Percentiles rank a stretch among this genome's conserved stretches.
phyloP scores from a whole-genome alignment of 2,113 vertebrate genomes.

The Cisticola juncidis region DNA sequence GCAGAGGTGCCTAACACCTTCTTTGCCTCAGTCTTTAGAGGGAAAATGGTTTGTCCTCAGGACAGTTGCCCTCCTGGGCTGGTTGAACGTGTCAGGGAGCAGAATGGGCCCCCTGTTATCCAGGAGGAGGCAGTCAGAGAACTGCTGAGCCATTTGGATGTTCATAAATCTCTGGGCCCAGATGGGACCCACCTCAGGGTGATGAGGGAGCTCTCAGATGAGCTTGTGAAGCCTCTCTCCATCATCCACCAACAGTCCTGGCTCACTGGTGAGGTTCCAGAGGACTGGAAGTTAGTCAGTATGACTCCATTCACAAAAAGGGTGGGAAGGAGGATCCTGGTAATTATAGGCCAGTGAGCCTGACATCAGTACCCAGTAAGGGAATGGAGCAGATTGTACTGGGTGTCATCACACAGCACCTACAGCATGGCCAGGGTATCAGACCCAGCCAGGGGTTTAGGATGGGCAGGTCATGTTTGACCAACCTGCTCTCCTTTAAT shows the following conservation, averaged over 20 bases:
- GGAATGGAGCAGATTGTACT: rapidly evolving
- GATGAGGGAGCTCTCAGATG: too few species aligned
- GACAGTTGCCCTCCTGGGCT: not conserved
- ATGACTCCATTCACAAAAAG: not conserved
- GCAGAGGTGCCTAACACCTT: rapidly evolving
- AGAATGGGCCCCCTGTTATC: not conserved
- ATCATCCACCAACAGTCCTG: not conserved
- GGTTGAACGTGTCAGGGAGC: not conserved
- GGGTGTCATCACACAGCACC: not conserved
- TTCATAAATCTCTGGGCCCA: not conserved
- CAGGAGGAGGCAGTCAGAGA: not conserved
- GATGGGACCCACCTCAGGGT: not conserved
- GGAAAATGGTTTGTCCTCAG: not conserved
- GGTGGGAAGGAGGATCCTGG: not conserved
- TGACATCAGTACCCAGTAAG: not conserved
- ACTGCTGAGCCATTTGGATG: not conserved
- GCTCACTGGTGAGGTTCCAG: not conserved
- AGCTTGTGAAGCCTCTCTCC: rapidly evolving
- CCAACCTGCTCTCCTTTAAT: too few species aligned
- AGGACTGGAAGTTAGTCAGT: not conserved
- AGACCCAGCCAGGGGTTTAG: too few species aligned
- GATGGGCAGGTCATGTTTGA: too few species aligned
- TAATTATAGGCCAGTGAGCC: not conserved
- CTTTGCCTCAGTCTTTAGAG: not conserved
- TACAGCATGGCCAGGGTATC: too few species aligned